Evolutionary conservation across 92 coral and sea anemone genomes (phyloP), one percentile per base, ranked within the genome.

Genomic region (Hydrozoanthus gracilis): DNA sequence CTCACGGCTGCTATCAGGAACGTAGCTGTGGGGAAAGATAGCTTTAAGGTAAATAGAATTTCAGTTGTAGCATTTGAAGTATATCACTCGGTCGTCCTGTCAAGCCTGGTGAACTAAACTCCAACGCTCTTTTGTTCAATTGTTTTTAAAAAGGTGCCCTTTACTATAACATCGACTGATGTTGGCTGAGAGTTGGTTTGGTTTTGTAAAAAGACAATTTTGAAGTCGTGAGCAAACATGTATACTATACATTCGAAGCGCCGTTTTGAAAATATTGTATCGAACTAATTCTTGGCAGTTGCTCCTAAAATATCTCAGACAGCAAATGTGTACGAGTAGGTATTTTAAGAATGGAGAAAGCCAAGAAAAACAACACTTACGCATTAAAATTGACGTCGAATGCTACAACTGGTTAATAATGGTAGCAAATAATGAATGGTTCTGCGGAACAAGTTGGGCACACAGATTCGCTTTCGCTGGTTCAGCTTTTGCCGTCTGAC

Each of bases 1-100:
- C 85, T 80, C 15, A 80, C 60, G 18, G 85, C 85, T 12, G 85
- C 85, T 47, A 65, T 65, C 12, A 80, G 73, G 44, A 80, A 65
- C 20, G 85, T 66, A 49, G 85, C 85, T 80, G 74, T 48, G 62
- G 60, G 7, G 8, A 27, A 46, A 20, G 17, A 62, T 62, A 14
- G 66, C 17, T 62, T n/a, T 18, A 77, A 77, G 7, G 8, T 4
- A 61, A 11, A 5, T 68, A 20, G 14, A 35, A 7, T 68, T 8
- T 9, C 73, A 68, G 44, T 8, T 5, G 14, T 8, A 16, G 8
- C 71, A 35, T 35, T 4, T 68, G 4, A 68, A 20, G 9, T 7
- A 68, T 8, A 4, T 27, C 39, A 7, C 6, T 66, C n/a, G n/a
- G 5, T 68, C 44, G 8, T 35, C 12, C 5, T 7, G 44, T 10